Percentiles rank a stretch among this genome's conserved stretches.
Conservation (phyloP, 2,888 invertebrate species). For the Thymelicus lineola region DNA sequence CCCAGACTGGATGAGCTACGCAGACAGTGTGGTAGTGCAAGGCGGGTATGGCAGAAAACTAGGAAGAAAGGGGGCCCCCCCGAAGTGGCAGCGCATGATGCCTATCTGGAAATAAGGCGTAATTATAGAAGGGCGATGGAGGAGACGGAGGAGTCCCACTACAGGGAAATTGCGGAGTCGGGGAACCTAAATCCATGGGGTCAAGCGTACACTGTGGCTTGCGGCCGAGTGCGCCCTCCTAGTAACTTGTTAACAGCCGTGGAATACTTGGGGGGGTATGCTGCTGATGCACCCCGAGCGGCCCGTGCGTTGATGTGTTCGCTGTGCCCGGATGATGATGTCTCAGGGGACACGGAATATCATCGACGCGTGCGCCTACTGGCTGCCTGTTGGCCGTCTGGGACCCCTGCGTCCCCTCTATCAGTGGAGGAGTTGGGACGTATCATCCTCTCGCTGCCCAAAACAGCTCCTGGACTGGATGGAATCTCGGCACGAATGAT, state of each 20-base stretch:
- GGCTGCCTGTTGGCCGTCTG: too few species aligned
- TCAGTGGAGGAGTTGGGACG: conserved; percentile 23
- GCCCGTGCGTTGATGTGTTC: too few species aligned
- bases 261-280: conserved; percentile 13
- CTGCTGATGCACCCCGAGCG: too few species aligned
- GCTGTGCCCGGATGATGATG: too few species aligned
- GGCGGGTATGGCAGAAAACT: conserved; percentile 40
- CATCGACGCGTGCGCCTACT: too few species aligned
- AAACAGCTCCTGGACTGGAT: conserved; percentile 51
- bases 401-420: too few species aligned
- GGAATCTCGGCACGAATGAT: conserved; percentile 46
- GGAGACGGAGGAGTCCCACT: conserved; percentile 32
- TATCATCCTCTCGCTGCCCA: conserved; percentile 45
- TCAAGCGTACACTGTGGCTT: conserved; percentile 38
- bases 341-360: too few species aligned
- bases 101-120: too few species aligned
- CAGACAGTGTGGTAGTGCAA: background rate
- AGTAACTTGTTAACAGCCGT: conserved; percentile 42
- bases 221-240: too few species aligned
- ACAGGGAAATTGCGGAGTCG: conserved; percentile 29
- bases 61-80: conserved; percentile 11
- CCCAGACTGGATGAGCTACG: conserved; percentile 27
- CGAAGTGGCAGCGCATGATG: background rate
- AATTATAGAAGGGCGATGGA: too few species aligned
- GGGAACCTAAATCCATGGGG: conserved; percentile 43